phyloP scores from a whole-genome alignment of 2,888 invertebrate species.

The Stenodera caucasica region DNA sequence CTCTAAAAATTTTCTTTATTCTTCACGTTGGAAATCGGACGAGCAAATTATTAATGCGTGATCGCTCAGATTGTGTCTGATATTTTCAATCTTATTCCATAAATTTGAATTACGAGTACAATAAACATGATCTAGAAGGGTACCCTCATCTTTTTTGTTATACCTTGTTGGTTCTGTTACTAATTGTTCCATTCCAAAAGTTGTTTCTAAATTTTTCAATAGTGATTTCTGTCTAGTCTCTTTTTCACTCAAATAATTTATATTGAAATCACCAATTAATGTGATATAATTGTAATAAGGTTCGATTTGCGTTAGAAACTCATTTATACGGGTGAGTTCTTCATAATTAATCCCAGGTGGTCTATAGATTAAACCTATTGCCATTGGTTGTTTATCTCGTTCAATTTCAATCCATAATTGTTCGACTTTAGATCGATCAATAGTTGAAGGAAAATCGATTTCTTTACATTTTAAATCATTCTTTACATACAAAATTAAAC shows the following conservation, averaged over 20 bases:
- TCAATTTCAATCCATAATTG: background rate
- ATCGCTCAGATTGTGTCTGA: background rate
- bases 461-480: background rate
- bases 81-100: background rate
- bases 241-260: background rate
- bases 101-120: background rate
- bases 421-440: background rate
- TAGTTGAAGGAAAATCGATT: background rate
- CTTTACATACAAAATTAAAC: slow-evolving; percentile 1
- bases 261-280: slow-evolving; percentile 4
- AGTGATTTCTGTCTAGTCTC: background rate
- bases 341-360: background rate
- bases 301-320: background rate
- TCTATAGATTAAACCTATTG: slow-evolving; percentile 1
- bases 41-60: background rate
- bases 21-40: too few relatives aligned
- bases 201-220: background rate
- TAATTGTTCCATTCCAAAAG: background rate
- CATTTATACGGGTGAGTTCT: background rate
- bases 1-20: background rate
- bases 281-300: background rate
- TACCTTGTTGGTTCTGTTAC: background rate
- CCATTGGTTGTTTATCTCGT: background rate
- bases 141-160: background rate
- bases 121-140: slow-evolving; percentile 5